phyloP scores from a whole-genome alignment of 2,113 vertebrate genomes.

The Hydrochoerus hydrochaeris region DNA sequence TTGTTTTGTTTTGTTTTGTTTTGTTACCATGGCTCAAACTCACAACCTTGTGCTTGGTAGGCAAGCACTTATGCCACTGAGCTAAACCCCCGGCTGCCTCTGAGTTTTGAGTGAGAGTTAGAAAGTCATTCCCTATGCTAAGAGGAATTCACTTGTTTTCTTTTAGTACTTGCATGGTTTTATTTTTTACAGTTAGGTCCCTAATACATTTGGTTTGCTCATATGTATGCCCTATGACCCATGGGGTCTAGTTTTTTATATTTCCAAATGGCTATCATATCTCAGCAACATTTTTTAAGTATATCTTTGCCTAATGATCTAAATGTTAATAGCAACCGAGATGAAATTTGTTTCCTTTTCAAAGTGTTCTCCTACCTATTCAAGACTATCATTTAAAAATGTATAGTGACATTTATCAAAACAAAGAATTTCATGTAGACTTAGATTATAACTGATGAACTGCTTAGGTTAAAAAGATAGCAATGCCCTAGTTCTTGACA shows the following conservation, averaged over 20 bases:
- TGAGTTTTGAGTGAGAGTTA: neutral
- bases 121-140: neutral
- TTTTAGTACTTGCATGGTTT: neutral
- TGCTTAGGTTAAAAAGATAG: neutral
- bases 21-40: no score
- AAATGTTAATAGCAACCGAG: neutral
- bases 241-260: neutral
- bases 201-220: neutral
- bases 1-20: no score
- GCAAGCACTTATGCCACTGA: no score
- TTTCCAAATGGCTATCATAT: neutral
- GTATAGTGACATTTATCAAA: neutral
- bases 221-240: neutral
- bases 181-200: neutral
- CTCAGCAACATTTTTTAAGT: neutral
- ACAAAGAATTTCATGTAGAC: neutral
- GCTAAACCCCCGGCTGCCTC: no score
- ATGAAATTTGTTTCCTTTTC: neutral
- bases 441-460: neutral
- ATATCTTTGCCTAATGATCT: no score
- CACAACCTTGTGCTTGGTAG: no score
- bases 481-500: neutral
- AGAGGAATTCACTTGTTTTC: neutral
- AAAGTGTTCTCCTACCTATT: neutral
- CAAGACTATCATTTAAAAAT: neutral